These are phyloP conservation scores for Pavo muticus DNA, from an alignment of 2,113 vertebrate genomes.

Conservation along the genomic window DNA sequence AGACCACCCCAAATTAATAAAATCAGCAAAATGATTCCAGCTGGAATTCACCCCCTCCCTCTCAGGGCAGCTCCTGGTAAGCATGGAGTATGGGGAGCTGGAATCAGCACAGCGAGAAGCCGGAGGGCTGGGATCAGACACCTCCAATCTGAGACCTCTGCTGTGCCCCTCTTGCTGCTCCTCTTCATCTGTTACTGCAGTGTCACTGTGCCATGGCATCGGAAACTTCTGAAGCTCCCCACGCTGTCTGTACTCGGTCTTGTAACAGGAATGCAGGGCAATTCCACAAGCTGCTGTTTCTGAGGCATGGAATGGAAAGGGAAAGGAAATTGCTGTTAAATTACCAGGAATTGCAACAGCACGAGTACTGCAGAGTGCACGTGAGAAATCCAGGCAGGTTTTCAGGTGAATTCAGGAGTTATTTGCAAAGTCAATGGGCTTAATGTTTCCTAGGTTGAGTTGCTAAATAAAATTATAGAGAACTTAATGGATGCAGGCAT, in stretches of 20 bases:
- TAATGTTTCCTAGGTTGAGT: background rate
- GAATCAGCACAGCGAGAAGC: background rate
- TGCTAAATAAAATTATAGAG: background rate
- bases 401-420: background rate
- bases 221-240: background rate
- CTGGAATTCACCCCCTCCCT: background rate
- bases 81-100: fast-evolving
- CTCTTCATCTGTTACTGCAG: background rate
- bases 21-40: background rate
- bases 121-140: background rate
- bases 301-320: background rate
- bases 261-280: background rate
- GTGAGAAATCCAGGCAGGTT: background rate
- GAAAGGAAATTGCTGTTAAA: background rate
- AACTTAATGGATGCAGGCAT: background rate
- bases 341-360: background rate
- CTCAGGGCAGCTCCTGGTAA: background rate
- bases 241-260: background rate
- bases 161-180: background rate
- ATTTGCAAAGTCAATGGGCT: background rate
- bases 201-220: fast-evolving
- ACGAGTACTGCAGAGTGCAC: background rate
- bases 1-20: background rate
- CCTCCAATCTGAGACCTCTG: background rate
- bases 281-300: background rate